Percentiles rank a stretch among this genome's conserved stretches.
These are phyloP conservation scores for Globia sparganii DNA, from an alignment of 2,888 invertebrate species.

Conservation along the genomic window DNA sequence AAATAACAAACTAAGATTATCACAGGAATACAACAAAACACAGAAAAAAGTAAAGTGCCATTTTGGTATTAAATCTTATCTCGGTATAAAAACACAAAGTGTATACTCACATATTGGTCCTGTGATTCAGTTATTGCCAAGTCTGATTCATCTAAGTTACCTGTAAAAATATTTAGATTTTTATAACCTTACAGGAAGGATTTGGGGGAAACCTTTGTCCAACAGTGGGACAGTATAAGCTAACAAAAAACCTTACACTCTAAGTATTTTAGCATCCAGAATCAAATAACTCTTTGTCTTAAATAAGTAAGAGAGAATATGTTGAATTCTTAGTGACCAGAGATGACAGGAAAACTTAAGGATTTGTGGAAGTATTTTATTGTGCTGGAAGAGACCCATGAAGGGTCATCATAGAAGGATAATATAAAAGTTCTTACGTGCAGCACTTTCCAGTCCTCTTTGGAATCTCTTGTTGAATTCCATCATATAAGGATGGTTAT, in stretches of 20 bases:
- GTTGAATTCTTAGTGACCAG: not conserved
- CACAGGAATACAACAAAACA: not conserved
- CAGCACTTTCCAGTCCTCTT: conserved; percentile 68
- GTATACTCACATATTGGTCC: conserved; percentile 81
- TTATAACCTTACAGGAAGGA: not conserved
- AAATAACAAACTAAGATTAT: not conserved
- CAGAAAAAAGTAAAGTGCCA: not conserved
- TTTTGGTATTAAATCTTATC: not conserved
- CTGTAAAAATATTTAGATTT: conserved; percentile 69
- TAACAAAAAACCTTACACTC: not conserved
- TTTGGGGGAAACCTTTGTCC: not conserved
- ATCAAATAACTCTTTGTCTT: not conserved
- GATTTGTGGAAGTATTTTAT: not conserved
- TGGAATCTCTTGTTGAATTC: conserved; percentile 77
- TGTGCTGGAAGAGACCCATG: not conserved
- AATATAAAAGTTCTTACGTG: conserved; percentile 69
- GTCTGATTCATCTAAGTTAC: conserved; percentile 81
- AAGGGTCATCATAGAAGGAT: not conserved
- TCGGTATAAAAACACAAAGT: not conserved
- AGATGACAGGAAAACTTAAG: not conserved
- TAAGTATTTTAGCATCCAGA: not conserved
- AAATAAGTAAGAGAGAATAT: not conserved
- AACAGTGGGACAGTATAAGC: not conserved
- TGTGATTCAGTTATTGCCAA: conserved; percentile 82
- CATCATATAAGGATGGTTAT: conserved; percentile 80